Evolutionary conservation across 2,113 vertebrate species (phyloP), one percentile per base, ranked within the genome.

Genomic region (Echinops telfairi): DNA sequence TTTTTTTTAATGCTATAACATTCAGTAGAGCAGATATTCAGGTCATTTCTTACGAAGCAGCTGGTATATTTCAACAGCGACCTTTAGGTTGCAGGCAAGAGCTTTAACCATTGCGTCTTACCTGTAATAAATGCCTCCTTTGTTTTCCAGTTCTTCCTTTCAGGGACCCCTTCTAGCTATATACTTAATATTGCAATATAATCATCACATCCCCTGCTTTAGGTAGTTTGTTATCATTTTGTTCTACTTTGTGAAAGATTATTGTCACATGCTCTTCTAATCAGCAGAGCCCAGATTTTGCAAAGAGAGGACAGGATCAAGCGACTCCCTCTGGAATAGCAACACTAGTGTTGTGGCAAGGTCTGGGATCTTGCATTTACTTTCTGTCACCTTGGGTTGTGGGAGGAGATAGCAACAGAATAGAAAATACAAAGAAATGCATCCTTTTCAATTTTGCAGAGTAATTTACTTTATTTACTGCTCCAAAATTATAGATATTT

Each of bases 401-500:
- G 20, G 38, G 36, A 62, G 16, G 9, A 83, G 36, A 38, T 75
- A 31, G 53, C 8, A 11, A 43, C 66, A 75, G 40, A 83, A 62
- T 36, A 47, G 57, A 57, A 83, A 73, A 75, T 15, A 6, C 36
- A 60, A 33, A n/a, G 19, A 53, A 82, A 82, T 29, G 20, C 23
- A 43, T 4, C 36, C 53, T 83, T 75, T 83, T 2, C 7, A 31
- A 22, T 57, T 53, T 79, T 89, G 23, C 40, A 27, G 5, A 31
- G 10, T 76, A 62, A 87, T 7, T n/a, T 90, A 33, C 68, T 83
- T 73, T 83, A 86, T 47, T 29, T 6, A 19, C 60, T 16, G 15
- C 58, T 60, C 66, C 60, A 10, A 33, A 84, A 68, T 36, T 53
- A 80, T 40, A 90, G 58, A 57, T 36, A 70, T 75, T 92, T 92